Percentiles rank a stretch among this genome's conserved stretches.
These are phyloP conservation scores for Mesitornis unicolor DNA, from an alignment of 2,113 vertebrate genomes.

Conservation along the genomic window DNA sequence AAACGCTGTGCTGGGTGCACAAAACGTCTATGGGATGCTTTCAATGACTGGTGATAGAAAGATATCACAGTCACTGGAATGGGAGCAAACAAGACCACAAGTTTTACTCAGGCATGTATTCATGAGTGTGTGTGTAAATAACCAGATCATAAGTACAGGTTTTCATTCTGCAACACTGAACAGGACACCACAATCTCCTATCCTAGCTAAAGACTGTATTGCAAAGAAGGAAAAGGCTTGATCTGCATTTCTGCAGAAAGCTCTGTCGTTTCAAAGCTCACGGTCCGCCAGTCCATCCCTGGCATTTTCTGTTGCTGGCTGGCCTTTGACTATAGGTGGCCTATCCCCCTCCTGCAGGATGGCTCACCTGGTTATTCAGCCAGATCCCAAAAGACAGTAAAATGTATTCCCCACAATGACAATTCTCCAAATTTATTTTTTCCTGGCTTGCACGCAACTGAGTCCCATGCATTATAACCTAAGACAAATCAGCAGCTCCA, in stretches of 20 bases:
- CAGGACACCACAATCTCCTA: neutral
- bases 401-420: neutral
- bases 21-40: neutral
- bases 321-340: neutral
- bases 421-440: neutral
- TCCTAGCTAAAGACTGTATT: neutral
- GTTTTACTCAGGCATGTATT: neutral
- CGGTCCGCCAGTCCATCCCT: neutral
- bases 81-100: accelerated
- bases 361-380: neutral
- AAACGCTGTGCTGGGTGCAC: neutral
- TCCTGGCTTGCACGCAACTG: neutral
- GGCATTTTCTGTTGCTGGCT: neutral
- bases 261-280: neutral
- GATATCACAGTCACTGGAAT: neutral
- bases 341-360: neutral
- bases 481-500: neutral
- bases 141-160: neutral
- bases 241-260: neutral
- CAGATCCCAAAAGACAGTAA: neutral
- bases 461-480: neutral
- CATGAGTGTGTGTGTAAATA: neutral
- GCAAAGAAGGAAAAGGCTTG: neutral
- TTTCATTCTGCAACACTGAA: neutral
- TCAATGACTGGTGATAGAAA: accelerated